phyloP scores from a whole-genome alignment of 2,888 invertebrate genomes.

The Synanthedon formicaeformis region DNA sequence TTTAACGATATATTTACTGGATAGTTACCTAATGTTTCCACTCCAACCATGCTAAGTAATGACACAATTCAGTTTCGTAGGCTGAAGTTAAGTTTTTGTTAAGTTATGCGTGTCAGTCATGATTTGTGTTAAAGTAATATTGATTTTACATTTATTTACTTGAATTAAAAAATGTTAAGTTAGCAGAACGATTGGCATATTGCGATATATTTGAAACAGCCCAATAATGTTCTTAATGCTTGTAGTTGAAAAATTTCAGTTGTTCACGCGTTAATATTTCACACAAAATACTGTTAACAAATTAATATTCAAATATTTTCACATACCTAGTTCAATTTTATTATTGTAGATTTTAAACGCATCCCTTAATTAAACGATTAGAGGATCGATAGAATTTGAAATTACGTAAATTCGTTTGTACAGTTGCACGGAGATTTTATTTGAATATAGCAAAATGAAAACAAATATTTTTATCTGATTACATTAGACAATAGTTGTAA shows the following conservation, averaged over 20 bases:
- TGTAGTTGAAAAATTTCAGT: neutral
- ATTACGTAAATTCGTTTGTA: constrained; percentile 47
- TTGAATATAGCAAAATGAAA: constrained; percentile 31
- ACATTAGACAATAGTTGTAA: constrained; percentile 38
- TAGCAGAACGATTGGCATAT: neutral
- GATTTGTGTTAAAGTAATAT: no score
- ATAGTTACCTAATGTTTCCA: no score
- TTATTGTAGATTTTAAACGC: constrained; percentile 16
- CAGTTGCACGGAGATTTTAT: constrained; percentile 43
- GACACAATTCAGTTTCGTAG: no score
- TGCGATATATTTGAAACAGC: neutral
- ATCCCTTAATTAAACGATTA: constrained; percentile 22
- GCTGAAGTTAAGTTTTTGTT: no score
- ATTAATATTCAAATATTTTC: neutral
- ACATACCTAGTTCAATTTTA: constrained; percentile 4
- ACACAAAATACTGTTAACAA: neutral
- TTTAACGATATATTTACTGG: no score
- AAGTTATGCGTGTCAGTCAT: no score
- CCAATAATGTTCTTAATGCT: neutral
- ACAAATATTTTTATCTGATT: constrained; percentile 37
- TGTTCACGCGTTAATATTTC: neutral
- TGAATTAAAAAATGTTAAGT: no score
- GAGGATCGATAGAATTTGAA: constrained; percentile 21
- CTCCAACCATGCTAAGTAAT: no score
- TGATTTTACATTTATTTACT: no score